Conservation (phyloP, 2,888 invertebrate species). For the Acanthoscelides obtectus region DNA sequence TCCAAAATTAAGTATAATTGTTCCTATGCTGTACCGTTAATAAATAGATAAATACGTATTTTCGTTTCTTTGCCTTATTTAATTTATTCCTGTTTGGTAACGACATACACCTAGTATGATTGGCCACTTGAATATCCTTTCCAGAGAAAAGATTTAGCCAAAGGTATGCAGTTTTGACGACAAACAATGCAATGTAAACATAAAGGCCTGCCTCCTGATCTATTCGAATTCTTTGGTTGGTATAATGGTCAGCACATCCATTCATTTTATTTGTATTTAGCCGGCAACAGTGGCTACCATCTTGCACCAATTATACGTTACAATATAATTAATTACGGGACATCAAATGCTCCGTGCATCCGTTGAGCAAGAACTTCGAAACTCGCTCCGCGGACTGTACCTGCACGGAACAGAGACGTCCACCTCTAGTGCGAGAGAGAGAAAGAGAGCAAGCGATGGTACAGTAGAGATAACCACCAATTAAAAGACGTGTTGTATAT, state of each 20-base stretch:
- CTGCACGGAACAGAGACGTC: conserved; percentile 18
- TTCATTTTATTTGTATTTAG: not conserved
- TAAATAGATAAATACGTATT: no score
- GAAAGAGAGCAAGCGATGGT: conserved; percentile 23
- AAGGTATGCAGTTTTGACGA: no score
- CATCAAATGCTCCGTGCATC: conserved; percentile 19
- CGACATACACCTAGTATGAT: no score
- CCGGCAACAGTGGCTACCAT: conserved; percentile 17
- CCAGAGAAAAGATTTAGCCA: no score
- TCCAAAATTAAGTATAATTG: no score
- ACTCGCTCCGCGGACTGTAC: conserved; percentile 16
- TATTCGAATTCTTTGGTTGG: no score
- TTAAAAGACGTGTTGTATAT: conserved; percentile 50
- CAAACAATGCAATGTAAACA: no score
- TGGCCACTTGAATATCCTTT: no score
- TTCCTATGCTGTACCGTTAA: no score
- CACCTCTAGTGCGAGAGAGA: conserved; percentile 10
- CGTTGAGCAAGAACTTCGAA: conserved; percentile 12
- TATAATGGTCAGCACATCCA: not conserved
- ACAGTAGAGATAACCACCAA: conserved; percentile 45
- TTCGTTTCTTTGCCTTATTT: no score
- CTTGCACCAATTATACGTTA: conserved; percentile 30
- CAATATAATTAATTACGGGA: conserved; percentile 31
- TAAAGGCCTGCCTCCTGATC: no score
- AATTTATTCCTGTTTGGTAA: no score